phyloP scores from a whole-genome alignment of 2,888 invertebrate genomes.

The Rhingia rostrata region DNA sequence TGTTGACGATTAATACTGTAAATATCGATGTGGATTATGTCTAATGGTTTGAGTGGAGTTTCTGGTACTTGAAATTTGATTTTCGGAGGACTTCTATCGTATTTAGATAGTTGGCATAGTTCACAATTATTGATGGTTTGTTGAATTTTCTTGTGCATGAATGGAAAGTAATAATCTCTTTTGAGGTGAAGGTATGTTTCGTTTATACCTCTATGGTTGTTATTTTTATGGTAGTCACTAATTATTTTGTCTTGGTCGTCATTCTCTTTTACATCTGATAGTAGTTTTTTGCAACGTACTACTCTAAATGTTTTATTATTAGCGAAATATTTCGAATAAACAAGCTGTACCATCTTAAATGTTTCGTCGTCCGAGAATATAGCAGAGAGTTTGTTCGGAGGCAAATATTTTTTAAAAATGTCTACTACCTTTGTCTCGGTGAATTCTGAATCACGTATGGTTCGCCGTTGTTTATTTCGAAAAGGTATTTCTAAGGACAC shows the following conservation, averaged over 20 bases:
- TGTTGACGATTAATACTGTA: constrained; percentile 23
- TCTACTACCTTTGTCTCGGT: constrained; percentile 17
- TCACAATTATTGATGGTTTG: constrained; percentile 38
- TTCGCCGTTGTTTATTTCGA: constrained; percentile 52
- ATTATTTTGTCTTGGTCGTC: constrained; percentile 47
- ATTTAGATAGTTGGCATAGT: constrained; percentile 10
- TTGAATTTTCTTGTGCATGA: constrained; percentile 26
- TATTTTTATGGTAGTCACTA: constrained; percentile 19
- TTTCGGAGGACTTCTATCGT: constrained; percentile 24
- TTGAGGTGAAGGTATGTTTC: constrained; percentile 34
- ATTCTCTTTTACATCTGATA: too few species aligned
- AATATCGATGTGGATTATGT: constrained; percentile 32
- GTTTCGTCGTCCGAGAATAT: constrained; percentile 33
- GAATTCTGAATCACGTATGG: constrained; percentile 17
- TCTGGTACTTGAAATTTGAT: constrained; percentile 13
- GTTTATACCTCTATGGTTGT: constrained; percentile 39
- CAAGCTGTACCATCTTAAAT: constrained; percentile 43
- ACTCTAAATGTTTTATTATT: constrained; percentile 38
- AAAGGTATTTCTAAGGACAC: constrained; percentile 31
- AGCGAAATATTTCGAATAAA: constrained; percentile 30
- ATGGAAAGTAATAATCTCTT: constrained; percentile 30
- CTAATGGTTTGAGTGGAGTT: constrained; percentile 28
- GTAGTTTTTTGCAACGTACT: constrained; percentile 51
- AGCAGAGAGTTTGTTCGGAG: constrained; percentile 51
- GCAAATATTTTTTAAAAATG: constrained; percentile 40